Conservation (phyloP, 2,888 invertebrate genomes). For the Drosophila picticornis region DNA sequence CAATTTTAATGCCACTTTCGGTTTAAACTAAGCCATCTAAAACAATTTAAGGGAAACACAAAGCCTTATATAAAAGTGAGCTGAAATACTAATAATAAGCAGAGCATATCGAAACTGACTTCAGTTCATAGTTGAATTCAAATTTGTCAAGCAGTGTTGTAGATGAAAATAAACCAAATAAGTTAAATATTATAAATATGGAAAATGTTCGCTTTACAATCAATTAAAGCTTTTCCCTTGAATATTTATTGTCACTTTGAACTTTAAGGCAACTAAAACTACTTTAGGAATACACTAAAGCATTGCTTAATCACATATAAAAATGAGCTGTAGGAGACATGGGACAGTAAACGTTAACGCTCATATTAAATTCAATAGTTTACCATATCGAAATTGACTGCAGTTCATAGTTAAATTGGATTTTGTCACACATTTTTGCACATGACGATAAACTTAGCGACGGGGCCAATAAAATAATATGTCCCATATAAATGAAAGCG, state of each 20-base stretch:
- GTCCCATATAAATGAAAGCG: conserved; percentile 37
- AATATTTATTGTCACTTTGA: neutral
- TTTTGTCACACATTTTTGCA: conserved; percentile 42
- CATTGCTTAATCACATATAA: neutral
- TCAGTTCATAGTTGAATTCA: neutral
- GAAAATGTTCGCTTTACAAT: neutral
- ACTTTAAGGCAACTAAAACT: neutral
- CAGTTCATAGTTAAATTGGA: conserved; percentile 24
- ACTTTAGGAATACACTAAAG: neutral
- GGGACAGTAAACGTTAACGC: neutral
- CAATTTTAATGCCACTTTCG: neutral
- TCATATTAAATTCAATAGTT: neutral
- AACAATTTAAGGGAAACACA: neutral
- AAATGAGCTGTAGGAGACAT: neutral
- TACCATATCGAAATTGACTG: conserved; percentile 6
- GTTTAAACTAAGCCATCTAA: neutral
- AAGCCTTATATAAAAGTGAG: neutral
- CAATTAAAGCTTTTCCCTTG: neutral
- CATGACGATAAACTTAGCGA: conserved; percentile 23
- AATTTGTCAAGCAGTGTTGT: neutral
- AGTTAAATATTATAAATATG: neutral
- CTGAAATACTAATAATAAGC: neutral
- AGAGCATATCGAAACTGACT: neutral
- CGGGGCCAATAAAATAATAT: conserved; percentile 40
- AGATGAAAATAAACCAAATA: neutral